phyloP scores from a whole-genome alignment of 1,140 invertebrate genomes.

The Lithobius niger region DNA sequence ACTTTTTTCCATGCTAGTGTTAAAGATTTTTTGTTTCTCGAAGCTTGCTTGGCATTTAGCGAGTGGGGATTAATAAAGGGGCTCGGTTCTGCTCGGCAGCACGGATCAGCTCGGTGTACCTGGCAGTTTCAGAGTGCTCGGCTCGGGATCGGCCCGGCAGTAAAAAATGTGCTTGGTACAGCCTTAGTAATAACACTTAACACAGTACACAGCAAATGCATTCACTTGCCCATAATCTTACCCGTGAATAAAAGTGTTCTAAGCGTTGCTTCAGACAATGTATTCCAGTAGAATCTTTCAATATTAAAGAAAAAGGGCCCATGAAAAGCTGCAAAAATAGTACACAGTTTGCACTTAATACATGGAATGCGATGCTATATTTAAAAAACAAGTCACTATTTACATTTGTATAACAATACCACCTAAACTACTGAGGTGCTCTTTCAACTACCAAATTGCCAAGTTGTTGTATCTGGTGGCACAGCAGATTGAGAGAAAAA shows the following conservation, averaged over 20 bases:
- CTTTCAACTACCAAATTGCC: neutral
- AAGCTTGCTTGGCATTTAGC: no score
- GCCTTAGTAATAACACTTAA: no score
- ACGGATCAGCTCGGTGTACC: no score
- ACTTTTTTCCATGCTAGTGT: no score
- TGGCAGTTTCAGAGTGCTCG: no score
- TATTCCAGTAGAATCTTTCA: conserved; percentile 29
- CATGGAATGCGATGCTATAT: neutral
- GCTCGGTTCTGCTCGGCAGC: no score
- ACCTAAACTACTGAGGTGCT: neutral
- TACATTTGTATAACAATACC: neutral
- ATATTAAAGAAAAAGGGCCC: conserved; percentile 49
- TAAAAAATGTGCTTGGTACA: no score
- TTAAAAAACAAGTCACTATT: neutral
- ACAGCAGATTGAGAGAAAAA: neutral
- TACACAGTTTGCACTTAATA: neutral
- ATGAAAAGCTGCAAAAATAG: conserved; percentile 44
- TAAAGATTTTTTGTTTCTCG: no score
- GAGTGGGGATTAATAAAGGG: no score
- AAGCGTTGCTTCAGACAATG: conserved; percentile 45
- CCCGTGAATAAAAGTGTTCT: conserved; percentile 47
- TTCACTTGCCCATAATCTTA: no score
- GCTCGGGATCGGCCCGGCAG: no score
- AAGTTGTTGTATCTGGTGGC: neutral
- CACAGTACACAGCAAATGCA: no score